Evolutionary conservation across 2,888 invertebrate species (phyloP).

Genomic region (Eumacrocentrus americanus): DNA sequence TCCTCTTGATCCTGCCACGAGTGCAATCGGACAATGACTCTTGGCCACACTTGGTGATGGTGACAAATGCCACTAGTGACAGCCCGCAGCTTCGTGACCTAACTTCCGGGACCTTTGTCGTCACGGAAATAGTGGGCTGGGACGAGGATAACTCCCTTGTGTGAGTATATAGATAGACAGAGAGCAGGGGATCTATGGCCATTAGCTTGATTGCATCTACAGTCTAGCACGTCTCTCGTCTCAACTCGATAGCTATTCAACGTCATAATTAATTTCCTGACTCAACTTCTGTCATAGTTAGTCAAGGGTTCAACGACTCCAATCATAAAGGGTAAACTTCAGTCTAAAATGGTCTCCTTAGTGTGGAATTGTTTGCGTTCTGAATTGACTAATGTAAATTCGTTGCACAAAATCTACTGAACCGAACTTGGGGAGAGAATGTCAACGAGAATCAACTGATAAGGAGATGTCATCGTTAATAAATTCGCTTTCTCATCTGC

Average conservation of each 20-base stretch:
- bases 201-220: slow-evolving; percentile 18
- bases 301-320: neutral
- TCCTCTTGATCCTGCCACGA: slow-evolving; percentile 77
- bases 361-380: no score
- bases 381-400: neutral
- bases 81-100: slow-evolving; percentile 61
- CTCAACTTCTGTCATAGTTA: neutral
- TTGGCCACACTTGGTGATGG: slow-evolving; percentile 72
- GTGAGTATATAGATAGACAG: slow-evolving; percentile 63
- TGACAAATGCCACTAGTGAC: slow-evolving; percentile 57
- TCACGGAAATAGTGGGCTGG: slow-evolving; percentile 78
- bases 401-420: neutral
- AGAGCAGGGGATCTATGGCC: neutral
- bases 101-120: slow-evolving; percentile 72
- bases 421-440: no score
- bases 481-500: slow-evolving; percentile 4
- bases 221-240: no score
- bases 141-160: slow-evolving; percentile 70
- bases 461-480: slow-evolving; percentile 1
- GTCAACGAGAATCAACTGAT: neutral
- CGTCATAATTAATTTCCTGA: neutral
- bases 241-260: neutral
- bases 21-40: slow-evolving; percentile 66
- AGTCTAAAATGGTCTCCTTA: no score
- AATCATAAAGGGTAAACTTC: no score